Conservation (phyloP, 2,113 vertebrate genomes). For the Alligator mississippiensis region DNA sequence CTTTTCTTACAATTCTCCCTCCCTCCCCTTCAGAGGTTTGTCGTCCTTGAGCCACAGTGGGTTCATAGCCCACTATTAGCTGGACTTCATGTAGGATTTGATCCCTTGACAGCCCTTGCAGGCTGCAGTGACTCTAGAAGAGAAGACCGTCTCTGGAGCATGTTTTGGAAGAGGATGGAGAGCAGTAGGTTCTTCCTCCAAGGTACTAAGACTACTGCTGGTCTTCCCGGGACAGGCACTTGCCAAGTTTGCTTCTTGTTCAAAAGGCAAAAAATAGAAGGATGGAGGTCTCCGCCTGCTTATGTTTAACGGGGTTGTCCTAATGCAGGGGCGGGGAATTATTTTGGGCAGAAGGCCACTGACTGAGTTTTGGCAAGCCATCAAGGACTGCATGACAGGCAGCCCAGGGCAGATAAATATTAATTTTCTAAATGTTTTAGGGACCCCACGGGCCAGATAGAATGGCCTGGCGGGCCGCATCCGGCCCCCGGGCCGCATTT, state of each 20-base stretch:
- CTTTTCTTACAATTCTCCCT: neutral
- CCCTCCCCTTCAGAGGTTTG: neutral
- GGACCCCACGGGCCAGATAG: too few species aligned
- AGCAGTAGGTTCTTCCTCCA: fast-evolving
- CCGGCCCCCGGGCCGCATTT: too few species aligned
- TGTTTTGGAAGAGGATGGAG: fast-evolving
- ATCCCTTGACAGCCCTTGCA: too few species aligned
- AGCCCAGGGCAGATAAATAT: too few species aligned
- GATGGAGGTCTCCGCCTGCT: neutral
- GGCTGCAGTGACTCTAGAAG: neutral
- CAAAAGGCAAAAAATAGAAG: neutral
- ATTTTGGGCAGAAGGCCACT: too few species aligned
- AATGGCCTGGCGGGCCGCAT: too few species aligned
- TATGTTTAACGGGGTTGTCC: neutral
- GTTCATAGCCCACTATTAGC: fast-evolving
- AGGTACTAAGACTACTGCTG: fast-evolving
- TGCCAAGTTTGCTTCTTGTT: neutral
- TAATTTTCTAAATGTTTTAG: too few species aligned
- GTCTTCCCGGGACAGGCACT: neutral
- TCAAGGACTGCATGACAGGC: too few species aligned
- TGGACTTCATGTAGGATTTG: too few species aligned
- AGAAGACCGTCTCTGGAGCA: neutral
- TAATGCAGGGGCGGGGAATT: neutral
- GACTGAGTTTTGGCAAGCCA: too few species aligned
- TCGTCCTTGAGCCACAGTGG: fast-evolving